Conservation (phyloP, 2,113 vertebrate species). For the Semnornis frantzii region DNA sequence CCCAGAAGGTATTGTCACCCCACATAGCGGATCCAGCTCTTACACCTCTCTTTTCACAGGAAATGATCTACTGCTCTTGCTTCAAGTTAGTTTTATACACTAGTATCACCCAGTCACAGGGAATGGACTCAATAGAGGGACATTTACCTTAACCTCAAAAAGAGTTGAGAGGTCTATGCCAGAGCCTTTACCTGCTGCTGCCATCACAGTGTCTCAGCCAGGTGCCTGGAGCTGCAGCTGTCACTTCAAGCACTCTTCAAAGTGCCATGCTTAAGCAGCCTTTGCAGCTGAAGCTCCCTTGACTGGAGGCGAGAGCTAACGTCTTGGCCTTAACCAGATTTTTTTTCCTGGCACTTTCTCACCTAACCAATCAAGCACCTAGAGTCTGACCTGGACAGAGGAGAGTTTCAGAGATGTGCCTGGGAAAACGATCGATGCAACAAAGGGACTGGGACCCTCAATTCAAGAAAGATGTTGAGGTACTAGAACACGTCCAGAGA, state of each 20-base stretch:
- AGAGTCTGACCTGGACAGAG: neutral
- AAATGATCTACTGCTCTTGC: neutral
- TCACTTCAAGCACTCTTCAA: neutral
- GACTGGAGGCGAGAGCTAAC: neutral
- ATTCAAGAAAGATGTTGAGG: no score
- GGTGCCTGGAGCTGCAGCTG: neutral
- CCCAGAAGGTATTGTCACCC: neutral
- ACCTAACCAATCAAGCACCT: neutral
- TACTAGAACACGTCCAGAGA: no score
- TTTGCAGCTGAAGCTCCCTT: neutral
- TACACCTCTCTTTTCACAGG: neutral
- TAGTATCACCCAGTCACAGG: neutral
- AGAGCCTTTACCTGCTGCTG: neutral
- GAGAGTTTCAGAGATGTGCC: neutral
- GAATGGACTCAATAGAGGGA: neutral
- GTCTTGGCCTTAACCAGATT: neutral
- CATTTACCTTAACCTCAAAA: neutral
- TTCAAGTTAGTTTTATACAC: neutral
- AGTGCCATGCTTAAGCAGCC: neutral
- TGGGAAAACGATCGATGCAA: neutral
- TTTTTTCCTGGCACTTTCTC: neutral
- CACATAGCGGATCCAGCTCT: neutral
- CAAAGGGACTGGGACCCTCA: neutral
- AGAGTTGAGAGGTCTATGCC: neutral
- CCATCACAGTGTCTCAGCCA: neutral